These are phyloP conservation scores for Cactoblastis cactorum DNA, from an alignment of 2,888 invertebrate species.

Conservation along the genomic window DNA sequence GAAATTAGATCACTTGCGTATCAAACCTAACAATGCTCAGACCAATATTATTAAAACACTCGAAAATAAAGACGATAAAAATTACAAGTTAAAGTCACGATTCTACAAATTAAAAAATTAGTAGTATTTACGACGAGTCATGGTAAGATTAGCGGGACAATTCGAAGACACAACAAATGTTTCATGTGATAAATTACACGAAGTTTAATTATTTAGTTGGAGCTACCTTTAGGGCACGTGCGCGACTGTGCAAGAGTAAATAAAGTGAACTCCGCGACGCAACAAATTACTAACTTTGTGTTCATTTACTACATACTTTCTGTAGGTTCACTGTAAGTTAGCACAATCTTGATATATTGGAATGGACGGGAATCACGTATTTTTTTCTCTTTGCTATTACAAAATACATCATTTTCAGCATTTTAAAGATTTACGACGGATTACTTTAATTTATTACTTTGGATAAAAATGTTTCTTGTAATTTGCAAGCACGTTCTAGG, in stretches of 20 bases:
- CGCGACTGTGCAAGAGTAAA: constrained; percentile 30
- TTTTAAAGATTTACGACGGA: no score
- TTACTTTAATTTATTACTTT: no score
- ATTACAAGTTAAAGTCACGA: neutral
- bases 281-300: constrained; percentile 12
- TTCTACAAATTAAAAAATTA: neutral
- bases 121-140: neutral
- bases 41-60: no score
- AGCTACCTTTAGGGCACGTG: constrained; percentile 29
- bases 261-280: constrained; percentile 35
- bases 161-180: neutral
- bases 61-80: neutral
- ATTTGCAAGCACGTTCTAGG: no score
- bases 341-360: neutral
- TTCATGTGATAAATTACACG: constrained; percentile 24
- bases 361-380: no score
- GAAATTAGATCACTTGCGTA: no score
- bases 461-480: no score
- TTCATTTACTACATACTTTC: neutral
- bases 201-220: constrained; percentile 43
- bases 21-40: no score
- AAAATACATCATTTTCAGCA: no score
- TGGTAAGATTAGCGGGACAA: neutral
- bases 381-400: no score
- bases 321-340: constrained; percentile 1